A percentile compares a stretch with the other conserved stretches of the same genome.
Evolutionary conservation across 2,888 invertebrate genomes (phyloP).

Genomic region (Meiosimyza platycephala): DNA sequence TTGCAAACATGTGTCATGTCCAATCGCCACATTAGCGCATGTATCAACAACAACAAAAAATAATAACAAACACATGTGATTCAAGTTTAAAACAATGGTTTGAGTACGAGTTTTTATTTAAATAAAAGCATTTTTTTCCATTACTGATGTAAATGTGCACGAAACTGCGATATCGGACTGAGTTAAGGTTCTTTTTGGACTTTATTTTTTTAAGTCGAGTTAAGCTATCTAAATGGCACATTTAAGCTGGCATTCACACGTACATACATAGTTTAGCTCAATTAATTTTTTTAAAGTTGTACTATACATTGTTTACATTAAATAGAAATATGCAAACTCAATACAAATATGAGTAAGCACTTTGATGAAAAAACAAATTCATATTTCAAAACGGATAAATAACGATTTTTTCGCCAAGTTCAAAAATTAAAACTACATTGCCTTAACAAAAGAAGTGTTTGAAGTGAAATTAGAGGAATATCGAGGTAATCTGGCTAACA

Average conservation of each 20-base stretch:
- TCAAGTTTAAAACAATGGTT: neutral
- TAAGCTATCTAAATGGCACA: slow-evolving; percentile 3
- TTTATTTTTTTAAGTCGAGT: neutral
- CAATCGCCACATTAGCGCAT: neutral
- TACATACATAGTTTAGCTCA: neutral
- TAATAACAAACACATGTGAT: neutral
- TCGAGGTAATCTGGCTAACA: too few relatives aligned
- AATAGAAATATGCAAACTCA: too few relatives aligned
- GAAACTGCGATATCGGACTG: neutral
- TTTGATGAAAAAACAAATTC: too few relatives aligned
- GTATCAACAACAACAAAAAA: neutral
- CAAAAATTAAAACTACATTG: too few relatives aligned
- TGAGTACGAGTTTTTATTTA: neutral
- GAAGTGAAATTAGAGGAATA: too few relatives aligned
- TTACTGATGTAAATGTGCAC: neutral
- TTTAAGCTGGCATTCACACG: neutral
- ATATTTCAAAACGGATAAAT: too few relatives aligned
- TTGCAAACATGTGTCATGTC: slow-evolving; percentile 1
- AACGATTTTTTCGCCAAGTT: too few relatives aligned
- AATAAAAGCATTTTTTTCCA: neutral
- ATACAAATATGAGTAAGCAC: too few relatives aligned
- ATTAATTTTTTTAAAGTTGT: too few relatives aligned
- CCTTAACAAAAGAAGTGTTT: too few relatives aligned
- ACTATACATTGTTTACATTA: too few relatives aligned
- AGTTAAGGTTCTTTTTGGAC: neutral